Evolutionary conservation across 2,888 invertebrate genomes (phyloP).

Genomic region (Watsonalla cultraria): DNA sequence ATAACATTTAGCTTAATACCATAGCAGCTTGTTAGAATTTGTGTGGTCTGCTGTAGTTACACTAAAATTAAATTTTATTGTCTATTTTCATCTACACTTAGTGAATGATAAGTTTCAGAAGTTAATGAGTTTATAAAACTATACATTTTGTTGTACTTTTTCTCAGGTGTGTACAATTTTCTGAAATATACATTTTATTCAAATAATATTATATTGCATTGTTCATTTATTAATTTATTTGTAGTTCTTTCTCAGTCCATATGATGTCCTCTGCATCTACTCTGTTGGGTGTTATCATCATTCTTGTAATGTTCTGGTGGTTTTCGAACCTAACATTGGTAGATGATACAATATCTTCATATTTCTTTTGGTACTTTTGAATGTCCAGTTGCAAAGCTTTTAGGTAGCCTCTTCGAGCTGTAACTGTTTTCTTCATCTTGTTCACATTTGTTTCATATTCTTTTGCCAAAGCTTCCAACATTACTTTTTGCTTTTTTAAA

Average conservation of each 20-base stretch:
- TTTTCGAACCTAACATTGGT: slow-evolving; percentile 52
- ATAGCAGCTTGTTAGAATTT: slow-evolving; percentile 39
- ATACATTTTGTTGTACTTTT: slow-evolving; percentile 70
- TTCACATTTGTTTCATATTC: slow-evolving; percentile 62
- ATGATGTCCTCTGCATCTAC: slow-evolving; percentile 36
- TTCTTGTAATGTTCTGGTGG: slow-evolving; percentile 39
- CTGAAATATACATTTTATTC: slow-evolving; percentile 77
- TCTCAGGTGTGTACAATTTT: slow-evolving; percentile 76
- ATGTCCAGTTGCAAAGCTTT: slow-evolving; percentile 67
- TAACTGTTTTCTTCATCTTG: slow-evolving; percentile 51
- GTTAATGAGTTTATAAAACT: slow-evolving; percentile 55
- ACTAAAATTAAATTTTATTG: slow-evolving; percentile 48
- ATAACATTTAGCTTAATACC: slow-evolving; percentile 43
- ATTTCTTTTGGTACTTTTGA: slow-evolving; percentile 65
- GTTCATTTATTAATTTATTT: slow-evolving; percentile 45
- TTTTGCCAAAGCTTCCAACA: slow-evolving; percentile 55
- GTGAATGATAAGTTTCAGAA: slow-evolving; percentile 50
- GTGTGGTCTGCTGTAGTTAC: slow-evolving; percentile 51
- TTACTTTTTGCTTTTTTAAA: slow-evolving; percentile 55
- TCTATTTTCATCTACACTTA: slow-evolving; percentile 66
- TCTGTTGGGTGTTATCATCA: slow-evolving; percentile 27
- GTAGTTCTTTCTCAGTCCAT: slow-evolving; percentile 49
- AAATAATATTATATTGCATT: slow-evolving; percentile 45
- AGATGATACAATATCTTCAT: slow-evolving; percentile 51
- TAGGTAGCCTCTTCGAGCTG: slow-evolving; percentile 62